phyloP scores from a whole-genome alignment of 2,797 vertebrate genomes.

The Centroberyx gerrardi region DNA sequence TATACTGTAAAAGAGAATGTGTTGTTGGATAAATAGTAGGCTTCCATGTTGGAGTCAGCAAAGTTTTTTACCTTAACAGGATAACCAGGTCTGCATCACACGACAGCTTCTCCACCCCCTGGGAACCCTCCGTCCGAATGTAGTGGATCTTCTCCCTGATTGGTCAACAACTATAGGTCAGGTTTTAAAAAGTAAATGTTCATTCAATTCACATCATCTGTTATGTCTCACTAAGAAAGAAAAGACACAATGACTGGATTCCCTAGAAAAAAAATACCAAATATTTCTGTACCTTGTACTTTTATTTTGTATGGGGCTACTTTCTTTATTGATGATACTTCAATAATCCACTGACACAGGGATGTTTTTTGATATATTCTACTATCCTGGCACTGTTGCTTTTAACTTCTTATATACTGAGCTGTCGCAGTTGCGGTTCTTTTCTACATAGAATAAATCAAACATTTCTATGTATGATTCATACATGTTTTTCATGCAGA shows the following conservation, averaged over 20 bases:
- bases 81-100: slow-evolving; percentile 98
- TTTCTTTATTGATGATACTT: not conserved
- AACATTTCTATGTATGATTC: too few relatives aligned
- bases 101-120: slow-evolving; percentile 95
- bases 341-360: not conserved
- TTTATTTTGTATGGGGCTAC: not conserved
- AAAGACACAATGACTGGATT: too few relatives aligned
- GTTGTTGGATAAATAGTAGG: not conserved
- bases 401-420: too few relatives aligned
- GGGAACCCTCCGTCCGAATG: slow-evolving; percentile 94
- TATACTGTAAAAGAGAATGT: not conserved
- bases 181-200: too few relatives aligned
- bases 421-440: too few relatives aligned
- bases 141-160: slow-evolving; percentile 98
- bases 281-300: not conserved
- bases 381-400: too few relatives aligned
- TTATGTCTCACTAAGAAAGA: too few relatives aligned
- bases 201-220: too few relatives aligned
- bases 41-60: not conserved
- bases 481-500: too few relatives aligned
- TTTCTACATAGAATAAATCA: too few relatives aligned
- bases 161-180: not conserved
- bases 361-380: not conserved
- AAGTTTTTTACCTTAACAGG: slow-evolving; percentile 89
- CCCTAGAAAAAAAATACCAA: not conserved